These are phyloP conservation scores for Cichlasoma orientale DNA, from an alignment of 2,797 vertebrate genomes.

Conservation along the genomic window DNA sequence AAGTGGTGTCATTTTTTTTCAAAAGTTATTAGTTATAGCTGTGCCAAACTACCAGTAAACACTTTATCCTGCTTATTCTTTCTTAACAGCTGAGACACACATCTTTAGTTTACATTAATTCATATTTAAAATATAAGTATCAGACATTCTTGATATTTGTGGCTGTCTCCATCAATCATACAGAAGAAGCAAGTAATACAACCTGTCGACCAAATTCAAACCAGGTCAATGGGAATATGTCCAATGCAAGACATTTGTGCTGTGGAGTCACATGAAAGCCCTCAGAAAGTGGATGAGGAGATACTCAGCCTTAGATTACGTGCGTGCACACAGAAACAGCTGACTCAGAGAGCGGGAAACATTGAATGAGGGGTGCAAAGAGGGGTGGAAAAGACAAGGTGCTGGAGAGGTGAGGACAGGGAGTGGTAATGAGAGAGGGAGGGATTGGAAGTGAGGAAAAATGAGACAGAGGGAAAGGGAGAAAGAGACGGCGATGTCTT, in stretches of 20 bases:
- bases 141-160: not conserved
- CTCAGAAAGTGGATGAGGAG: conserved; percentile 10
- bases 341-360: conserved; percentile 21
- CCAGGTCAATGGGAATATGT: conserved; percentile 6
- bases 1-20: not conserved
- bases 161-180: not conserved
- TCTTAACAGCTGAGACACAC: not conserved
- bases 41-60: not conserved
- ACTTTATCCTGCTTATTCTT: not conserved
- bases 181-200: not conserved
- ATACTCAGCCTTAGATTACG: not conserved
- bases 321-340: conserved; percentile 31
- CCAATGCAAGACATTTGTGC: conserved; percentile 14
- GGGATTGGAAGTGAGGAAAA: conserved; percentile 48
- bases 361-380: conserved; percentile 12
- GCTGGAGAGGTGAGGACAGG: conserved; percentile 53
- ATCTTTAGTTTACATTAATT: not conserved
- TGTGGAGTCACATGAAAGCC: conserved; percentile 12
- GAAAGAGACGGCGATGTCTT: conserved; percentile 66
- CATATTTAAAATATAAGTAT: not conserved
- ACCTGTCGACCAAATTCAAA: not conserved
- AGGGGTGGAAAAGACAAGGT: conserved; percentile 48
- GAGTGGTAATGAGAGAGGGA: conserved; percentile 61
- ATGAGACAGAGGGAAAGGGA: conserved; percentile 27
- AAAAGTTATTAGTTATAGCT: not conserved